Base-by-base conservation (phyloP, 2,888 invertebrate species). In the Linhomoeus sp. region DNA sequence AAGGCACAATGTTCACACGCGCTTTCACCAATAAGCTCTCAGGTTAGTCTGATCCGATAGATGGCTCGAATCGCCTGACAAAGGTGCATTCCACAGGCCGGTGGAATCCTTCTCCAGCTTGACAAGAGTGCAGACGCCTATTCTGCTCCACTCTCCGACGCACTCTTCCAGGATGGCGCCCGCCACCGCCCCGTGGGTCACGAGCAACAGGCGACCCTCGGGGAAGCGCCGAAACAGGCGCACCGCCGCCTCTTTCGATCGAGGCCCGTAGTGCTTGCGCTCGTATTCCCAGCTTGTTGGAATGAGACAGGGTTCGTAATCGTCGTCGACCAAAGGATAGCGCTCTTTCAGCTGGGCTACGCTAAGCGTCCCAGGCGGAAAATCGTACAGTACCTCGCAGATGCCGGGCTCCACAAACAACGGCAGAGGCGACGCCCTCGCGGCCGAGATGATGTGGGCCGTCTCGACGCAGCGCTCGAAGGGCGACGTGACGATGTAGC, bases 381-480 rank as follows among this genome's bases (percentile, higher is more conserved):
- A 33, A 33, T 9, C 15, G 12, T 15, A 33, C 33, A 33, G 12
- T 12, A 41, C 41, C 41, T 41, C 62, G 43, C 55, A 53, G 35
- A 62, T 50, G 14, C 61, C 62, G 1, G 57, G 58, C 48, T 62
- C 62, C 15, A 62, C 46, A 43, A 46, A 52, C 25, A 62, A 48
- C 41, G 43, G 43, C 48, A 54, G 46, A 22, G 50, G 45, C 23
- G 49, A 43, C 33, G 50, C 41, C 35, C 35, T 22, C 15, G 12
- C 36, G 19, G 25, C 19, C 20, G 53, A 23, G 35, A 57, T 49
- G 19, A 46, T 45, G n/a, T 45, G 45, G 3, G 53, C 49, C 23
- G 61, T 61, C 43, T 61, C 59, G 39, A 62, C 51, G 48, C 58
- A 58, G 41, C 61, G 52, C 15, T 54, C 53, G 53, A 56, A 62